Evolutionary conservation across 2,797 vertebrate genomes (phyloP), one percentile per base, ranked within the genome.

Genomic region (Miichthys miiuy): DNA sequence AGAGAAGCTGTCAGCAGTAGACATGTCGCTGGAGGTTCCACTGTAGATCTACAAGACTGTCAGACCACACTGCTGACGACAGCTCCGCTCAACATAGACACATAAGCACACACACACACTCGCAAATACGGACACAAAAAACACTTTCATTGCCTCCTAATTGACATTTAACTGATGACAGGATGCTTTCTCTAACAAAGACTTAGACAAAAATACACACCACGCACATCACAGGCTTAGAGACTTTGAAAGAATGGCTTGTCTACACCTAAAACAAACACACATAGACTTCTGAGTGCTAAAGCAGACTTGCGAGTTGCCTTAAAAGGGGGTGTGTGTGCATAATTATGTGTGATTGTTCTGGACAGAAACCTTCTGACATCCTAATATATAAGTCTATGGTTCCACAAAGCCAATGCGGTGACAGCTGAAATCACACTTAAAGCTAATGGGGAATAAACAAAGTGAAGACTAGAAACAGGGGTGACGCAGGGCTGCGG

Each of bases 1-100:
- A 82, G 92, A 93, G 83, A 89, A 91, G 91, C 93, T 94, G 94
- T 94, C 94, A 94, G 85, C 82, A 41, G 76, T 27, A 89, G 90
- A 88, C 82, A 86, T 83, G 81, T 77, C 68, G 80, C 90, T 83
- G 82, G 82, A 92, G 76, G 84, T 88, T 90, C 91, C 83, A 79
- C 82, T 88, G 89, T 85, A 90, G 89, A 93, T 92, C 90, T 89
- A 88, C 79, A 72, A 81, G 78, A 90, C 88, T 89, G 89, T 94
- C 91, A 94, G 91, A 92, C 86, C 77, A 77, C 87, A 76, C 75
- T 83, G 77, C 82, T 88, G 84, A 88, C 77, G 66, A 92, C 86
- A 82, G 76, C 86, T 84, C 71, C 54, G 72, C 88, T 88, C 72
- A 70, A 72, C 77, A 46, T 72, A 55, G 13, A 75, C 46, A 74